Percentiles rank a stretch among this genome's conserved stretches.
phyloP scores from a whole-genome alignment of 2,888 invertebrate genomes.

The Tipula helvola region DNA sequence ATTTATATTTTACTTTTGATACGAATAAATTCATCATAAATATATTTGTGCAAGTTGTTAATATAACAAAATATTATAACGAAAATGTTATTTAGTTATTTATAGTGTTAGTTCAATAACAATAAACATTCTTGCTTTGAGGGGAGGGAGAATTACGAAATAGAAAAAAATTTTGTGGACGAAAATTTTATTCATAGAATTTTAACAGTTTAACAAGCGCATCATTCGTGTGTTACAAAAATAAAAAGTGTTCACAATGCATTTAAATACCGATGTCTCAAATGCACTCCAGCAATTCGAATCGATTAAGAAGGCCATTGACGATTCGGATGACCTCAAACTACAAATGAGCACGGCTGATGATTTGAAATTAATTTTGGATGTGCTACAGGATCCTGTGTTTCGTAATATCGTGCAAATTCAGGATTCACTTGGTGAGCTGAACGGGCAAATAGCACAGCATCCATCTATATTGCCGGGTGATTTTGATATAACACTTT shows the following conservation, averaged over 20 bases:
- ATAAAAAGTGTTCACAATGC: slow-evolving; percentile 23
- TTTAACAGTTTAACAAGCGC: neutral
- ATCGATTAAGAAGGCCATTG: slow-evolving; percentile 73
- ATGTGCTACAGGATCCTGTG: slow-evolving; percentile 79
- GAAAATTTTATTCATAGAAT: neutral
- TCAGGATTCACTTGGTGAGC: slow-evolving; percentile 78
- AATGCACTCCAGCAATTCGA: slow-evolving; percentile 81
- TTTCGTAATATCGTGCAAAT: slow-evolving; percentile 81
- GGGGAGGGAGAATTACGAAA: neutral
- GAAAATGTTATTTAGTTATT: neutral
- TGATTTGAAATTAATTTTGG: slow-evolving; percentile 70
- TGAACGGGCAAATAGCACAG: slow-evolving; percentile 74
- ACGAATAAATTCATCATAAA: neutral
- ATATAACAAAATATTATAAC: neutral
- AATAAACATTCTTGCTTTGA: neutral
- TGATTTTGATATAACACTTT: slow-evolving; percentile 83
- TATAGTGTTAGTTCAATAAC: neutral
- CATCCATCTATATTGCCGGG: slow-evolving; percentile 87
- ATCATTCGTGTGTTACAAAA: neutral
- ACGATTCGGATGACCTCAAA: slow-evolving; percentile 73
- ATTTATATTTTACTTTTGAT: neutral
- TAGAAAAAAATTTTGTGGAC: neutral
- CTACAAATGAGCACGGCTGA: slow-evolving; percentile 57
- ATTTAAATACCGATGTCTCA: slow-evolving; percentile 56
- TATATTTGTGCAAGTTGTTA: neutral